Percentiles rank a stretch among this genome's conserved stretches.
phyloP scores from a whole-genome alignment of 92 coral and sea anemone genomes.

The Hydrozoanthus gracilis region DNA sequence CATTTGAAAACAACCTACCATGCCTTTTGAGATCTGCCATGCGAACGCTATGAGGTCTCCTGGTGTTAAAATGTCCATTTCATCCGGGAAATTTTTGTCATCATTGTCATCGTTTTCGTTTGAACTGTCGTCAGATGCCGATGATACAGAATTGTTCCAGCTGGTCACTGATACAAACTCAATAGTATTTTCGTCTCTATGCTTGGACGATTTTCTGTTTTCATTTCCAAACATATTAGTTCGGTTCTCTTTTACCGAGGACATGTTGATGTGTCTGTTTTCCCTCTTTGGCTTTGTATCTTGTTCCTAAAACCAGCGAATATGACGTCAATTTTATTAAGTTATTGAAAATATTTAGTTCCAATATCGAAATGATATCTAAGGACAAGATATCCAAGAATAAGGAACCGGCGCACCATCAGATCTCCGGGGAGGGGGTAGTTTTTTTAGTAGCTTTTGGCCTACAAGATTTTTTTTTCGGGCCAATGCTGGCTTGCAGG shows the following conservation, averaged over 20 bases:
- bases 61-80: constrained; percentile 60
- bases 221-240: neutral
- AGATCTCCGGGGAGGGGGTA: too few relatives aligned
- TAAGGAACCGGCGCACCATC: too few relatives aligned
- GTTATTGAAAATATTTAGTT: too few relatives aligned
- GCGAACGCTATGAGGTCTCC: constrained; percentile 91
- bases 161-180: constrained; percentile 22
- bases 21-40: constrained; percentile 86
- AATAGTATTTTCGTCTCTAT: constrained; percentile 22
- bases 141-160: neutral
- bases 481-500: too few relatives aligned
- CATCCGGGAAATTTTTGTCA: constrained; percentile 17
- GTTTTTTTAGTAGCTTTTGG: too few relatives aligned
- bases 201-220: neutral
- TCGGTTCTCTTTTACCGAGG: neutral
- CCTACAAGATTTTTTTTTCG: too few relatives aligned
- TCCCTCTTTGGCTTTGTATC: constrained; percentile 4
- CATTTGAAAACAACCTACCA: constrained; percentile 57
- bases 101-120: neutral
- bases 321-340: neutral
- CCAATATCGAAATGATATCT: too few relatives aligned
- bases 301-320: neutral
- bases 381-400: too few relatives aligned
- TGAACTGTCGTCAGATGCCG: neutral
- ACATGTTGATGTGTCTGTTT: constrained; percentile 26